Evolutionary conservation across 2,888 invertebrate genomes (phyloP).

Genomic region (Peribatodes rhomboidaria): DNA sequence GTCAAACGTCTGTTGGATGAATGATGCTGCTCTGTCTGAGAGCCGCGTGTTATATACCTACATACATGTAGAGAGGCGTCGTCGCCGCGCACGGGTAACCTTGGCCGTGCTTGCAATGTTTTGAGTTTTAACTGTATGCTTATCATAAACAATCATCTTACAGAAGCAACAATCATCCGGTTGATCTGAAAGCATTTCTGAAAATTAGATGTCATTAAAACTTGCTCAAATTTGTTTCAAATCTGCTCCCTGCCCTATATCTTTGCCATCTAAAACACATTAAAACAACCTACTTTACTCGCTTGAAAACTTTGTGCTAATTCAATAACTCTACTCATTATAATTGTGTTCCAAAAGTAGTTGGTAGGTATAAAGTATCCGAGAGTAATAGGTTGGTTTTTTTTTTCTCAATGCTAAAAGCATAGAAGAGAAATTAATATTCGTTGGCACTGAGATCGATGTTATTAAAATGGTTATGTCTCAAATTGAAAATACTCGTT

Average conservation of each 20-base stretch:
- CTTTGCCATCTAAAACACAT: background rate
- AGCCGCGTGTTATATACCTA: conserved; percentile 10
- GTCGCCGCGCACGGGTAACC: background rate
- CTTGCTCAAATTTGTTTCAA: too few relatives aligned
- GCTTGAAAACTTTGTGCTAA: background rate
- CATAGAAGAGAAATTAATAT: background rate
- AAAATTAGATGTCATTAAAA: background rate
- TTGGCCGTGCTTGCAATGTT: conserved; percentile 2
- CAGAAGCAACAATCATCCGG: background rate
- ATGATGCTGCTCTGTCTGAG: conserved; percentile 5
- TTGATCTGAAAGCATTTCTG: background rate
- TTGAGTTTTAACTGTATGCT: background rate
- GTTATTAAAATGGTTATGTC: background rate
- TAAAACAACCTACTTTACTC: background rate
- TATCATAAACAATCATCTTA: background rate
- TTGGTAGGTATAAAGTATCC: too few relatives aligned
- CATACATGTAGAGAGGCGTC: background rate
- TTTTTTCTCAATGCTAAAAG: background rate
- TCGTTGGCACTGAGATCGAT: background rate
- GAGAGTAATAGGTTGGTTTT: background rate
- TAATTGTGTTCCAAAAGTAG: background rate
- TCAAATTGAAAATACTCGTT: background rate
- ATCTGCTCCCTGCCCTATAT: background rate
- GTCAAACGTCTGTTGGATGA: background rate
- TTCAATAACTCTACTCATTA: background rate